phyloP scores from a whole-genome alignment of 2,797 vertebrate genomes.

The Urosaurus nigricauda region DNA sequence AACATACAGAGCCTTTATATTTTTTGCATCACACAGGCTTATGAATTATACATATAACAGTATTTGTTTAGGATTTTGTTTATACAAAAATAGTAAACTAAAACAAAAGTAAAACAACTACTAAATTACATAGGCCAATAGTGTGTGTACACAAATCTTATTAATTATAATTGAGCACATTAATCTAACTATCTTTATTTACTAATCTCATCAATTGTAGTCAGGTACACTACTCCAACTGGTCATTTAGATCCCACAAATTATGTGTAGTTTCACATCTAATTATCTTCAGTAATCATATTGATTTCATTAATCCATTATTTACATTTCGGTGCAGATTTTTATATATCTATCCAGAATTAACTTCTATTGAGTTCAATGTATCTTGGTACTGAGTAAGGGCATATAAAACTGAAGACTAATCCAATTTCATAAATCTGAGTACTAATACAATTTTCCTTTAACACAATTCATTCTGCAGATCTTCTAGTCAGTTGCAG shows the following conservation, averaged over 20 bases:
- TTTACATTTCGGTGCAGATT: background rate
- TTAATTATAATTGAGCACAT: background rate
- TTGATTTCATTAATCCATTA: background rate
- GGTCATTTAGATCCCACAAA: background rate
- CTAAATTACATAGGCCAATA: background rate
- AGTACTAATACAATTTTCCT: background rate
- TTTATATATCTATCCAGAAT: background rate
- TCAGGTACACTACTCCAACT: background rate
- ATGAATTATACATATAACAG: background rate
- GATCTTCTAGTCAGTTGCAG: background rate
- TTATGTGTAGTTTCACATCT: background rate
- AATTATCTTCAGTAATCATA: background rate
- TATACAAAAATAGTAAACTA: background rate
- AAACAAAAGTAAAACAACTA: background rate
- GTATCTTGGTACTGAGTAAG: background rate
- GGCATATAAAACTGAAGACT: background rate
- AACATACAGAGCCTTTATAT: background rate
- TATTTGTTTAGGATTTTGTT: background rate
- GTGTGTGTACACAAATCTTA: background rate
- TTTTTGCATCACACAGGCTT: background rate
- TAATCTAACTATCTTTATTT: background rate
- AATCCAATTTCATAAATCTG: background rate
- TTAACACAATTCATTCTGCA: background rate
- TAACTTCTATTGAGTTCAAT: background rate
- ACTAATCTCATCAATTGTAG: background rate